These are phyloP conservation scores for Pontoporia blainvillei DNA, from an alignment of 2,113 vertebrate species.

Conservation along the genomic window DNA sequence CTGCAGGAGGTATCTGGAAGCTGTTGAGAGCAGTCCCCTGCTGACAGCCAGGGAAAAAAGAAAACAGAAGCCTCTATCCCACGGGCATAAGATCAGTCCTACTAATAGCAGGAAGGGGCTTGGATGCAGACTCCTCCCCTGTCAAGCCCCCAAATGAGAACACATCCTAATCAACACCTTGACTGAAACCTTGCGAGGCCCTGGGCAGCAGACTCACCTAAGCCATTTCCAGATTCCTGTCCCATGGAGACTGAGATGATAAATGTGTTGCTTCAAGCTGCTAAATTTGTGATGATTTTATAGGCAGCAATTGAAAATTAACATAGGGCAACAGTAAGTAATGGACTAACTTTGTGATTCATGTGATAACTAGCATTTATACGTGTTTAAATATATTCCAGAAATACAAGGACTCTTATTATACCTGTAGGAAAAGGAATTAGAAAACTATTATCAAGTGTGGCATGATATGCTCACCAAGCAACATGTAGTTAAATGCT, in stretches of 20 bases:
- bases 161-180: neutral
- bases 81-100: too few relatives aligned
- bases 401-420: neutral
- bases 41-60: neutral
- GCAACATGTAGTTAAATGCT: slow-evolving; percentile 31
- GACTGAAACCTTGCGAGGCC: accelerated
- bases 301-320: neutral
- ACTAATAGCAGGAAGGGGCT: neutral
- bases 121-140: neutral
- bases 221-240: too few relatives aligned
- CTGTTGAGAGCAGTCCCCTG: neutral
- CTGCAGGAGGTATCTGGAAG: neutral
- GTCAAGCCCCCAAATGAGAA: neutral
- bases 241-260: neutral
- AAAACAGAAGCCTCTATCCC: neutral
- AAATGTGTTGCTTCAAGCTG: neutral
- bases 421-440: slow-evolving; percentile 2
- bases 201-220: too few relatives aligned
- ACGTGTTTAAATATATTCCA: neutral
- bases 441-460: neutral
- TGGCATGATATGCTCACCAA: neutral
- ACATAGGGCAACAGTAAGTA: accelerated
- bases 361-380: neutral
- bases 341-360: neutral
- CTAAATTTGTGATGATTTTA: neutral